These are phyloP conservation scores for Netelia virgata DNA, from an alignment of 2,888 invertebrate species.

Conservation along the genomic window DNA sequence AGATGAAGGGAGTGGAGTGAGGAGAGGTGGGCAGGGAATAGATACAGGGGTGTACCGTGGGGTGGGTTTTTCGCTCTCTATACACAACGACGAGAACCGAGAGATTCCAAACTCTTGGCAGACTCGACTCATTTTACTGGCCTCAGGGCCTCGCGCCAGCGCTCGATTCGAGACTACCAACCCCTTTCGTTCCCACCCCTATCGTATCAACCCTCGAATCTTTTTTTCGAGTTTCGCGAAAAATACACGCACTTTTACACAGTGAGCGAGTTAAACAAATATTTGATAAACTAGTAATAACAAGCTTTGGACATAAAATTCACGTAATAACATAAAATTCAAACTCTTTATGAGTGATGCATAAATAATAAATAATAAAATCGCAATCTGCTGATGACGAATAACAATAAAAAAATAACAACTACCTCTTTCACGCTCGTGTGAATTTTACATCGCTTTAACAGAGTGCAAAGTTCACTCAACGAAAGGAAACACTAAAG, in stretches of 20 bases:
- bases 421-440: not conserved
- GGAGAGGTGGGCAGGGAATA: not conserved
- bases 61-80: constrained; percentile 52
- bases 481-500: constrained; percentile 31
- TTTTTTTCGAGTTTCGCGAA: constrained; percentile 18
- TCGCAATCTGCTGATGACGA: not conserved
- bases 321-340: not conserved
- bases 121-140: constrained; percentile 79
- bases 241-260: constrained; percentile 23
- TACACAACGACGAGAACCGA: constrained; percentile 55
- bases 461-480: constrained; percentile 10
- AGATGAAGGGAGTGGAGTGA: not conserved
- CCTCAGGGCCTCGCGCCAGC: constrained; percentile 76
- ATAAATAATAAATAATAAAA: not conserved
- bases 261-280: constrained; percentile 18
- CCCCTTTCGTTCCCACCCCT: constrained; percentile 53
- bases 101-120: constrained; percentile 82
- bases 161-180: constrained; percentile 71
- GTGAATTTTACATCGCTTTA: not conserved
- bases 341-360: not conserved
- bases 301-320: not conserved
- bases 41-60: constrained; percentile 22
- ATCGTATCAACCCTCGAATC: constrained; percentile 49
- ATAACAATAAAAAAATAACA: constrained; percentile 17
- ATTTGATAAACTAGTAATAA: not conserved